These are phyloP conservation scores for Cyaniris semiargus DNA, from an alignment of 2,888 invertebrate genomes.

Conservation along the genomic window DNA sequence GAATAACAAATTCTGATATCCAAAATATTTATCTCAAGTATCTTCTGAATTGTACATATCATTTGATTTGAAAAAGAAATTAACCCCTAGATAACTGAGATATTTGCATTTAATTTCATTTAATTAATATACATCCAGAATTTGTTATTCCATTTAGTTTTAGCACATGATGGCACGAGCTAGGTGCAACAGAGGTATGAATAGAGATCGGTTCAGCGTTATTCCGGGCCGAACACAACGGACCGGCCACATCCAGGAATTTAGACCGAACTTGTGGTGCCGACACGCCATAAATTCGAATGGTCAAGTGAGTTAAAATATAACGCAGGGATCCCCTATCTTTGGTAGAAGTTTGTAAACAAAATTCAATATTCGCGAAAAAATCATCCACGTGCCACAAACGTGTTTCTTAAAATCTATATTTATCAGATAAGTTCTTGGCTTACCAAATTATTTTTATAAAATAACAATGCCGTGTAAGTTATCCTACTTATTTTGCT, in stretches of 20 bases:
- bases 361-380: not conserved
- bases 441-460: not conserved
- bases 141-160: not conserved
- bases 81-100: no score
- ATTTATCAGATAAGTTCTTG: no score
- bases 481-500: not conserved
- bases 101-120: not conserved
- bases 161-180: not conserved
- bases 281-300: conserved; percentile 73
- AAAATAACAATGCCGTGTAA: not conserved
- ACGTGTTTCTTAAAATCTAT: not conserved
- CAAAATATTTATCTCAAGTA: no score
- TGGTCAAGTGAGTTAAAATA: conserved; percentile 70
- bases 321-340: conserved; percentile 52
- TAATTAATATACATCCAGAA: not conserved
- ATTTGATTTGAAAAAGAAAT: no score
- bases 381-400: not conserved
- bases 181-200: conserved; percentile 33
- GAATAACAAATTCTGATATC: no score
- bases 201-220: conserved; percentile 36
- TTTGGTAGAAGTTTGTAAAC: conserved; percentile 37
- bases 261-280: conserved; percentile 47
- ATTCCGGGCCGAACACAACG: conserved; percentile 37
- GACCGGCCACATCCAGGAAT: conserved; percentile 34
- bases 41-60: no score